phyloP scores from a whole-genome alignment of 2,113 vertebrate genomes.

The Hemibagrus wyckioides region DNA sequence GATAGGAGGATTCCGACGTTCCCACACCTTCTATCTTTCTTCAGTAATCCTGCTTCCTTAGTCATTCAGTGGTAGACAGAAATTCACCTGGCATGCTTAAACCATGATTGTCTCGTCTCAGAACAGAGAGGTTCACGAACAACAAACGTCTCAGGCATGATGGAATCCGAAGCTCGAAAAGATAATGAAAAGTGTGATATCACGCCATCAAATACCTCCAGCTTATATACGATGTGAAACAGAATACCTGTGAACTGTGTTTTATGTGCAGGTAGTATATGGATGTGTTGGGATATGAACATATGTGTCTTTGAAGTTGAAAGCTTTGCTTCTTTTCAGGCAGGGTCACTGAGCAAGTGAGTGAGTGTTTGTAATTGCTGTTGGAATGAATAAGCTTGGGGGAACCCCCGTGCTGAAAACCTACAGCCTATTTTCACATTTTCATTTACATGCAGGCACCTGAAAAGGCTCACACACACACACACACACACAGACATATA shows the following conservation, averaged over 20 bases:
- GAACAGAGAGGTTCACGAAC: not conserved
- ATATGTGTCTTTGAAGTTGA: conserved; percentile 40
- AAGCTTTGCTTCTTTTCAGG: conserved; percentile 32
- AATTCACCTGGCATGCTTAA: not conserved
- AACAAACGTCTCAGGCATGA: not conserved
- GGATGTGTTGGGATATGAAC: not conserved
- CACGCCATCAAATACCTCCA: not conserved
- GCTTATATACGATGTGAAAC: not conserved
- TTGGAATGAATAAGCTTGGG: conserved; percentile 22
- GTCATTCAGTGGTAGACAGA: conserved; percentile 18
- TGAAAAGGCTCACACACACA: conserved; percentile 5
- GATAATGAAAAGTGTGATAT: conserved; percentile 7
- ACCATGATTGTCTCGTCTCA: not conserved
- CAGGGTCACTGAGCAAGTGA: conserved; percentile 34
- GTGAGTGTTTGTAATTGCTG: conserved; percentile 46
- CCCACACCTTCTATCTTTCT: conserved; percentile 64
- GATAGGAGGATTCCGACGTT: conserved; percentile 69
- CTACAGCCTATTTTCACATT: conserved; percentile 21
- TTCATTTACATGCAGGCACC: conserved; percentile 24
- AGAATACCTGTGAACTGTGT: conserved; percentile 7
- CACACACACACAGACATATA: conserved; percentile 6
- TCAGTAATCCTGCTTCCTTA: conserved; percentile 31
- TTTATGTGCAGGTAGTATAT: conserved; percentile 9
- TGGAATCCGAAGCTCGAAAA: not conserved
- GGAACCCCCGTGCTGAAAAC: conserved; percentile 32